Percentiles rank a stretch among this genome's conserved stretches.
Conservation (phyloP, 2,797 vertebrate genomes). For the Amazona finschi region DNA sequence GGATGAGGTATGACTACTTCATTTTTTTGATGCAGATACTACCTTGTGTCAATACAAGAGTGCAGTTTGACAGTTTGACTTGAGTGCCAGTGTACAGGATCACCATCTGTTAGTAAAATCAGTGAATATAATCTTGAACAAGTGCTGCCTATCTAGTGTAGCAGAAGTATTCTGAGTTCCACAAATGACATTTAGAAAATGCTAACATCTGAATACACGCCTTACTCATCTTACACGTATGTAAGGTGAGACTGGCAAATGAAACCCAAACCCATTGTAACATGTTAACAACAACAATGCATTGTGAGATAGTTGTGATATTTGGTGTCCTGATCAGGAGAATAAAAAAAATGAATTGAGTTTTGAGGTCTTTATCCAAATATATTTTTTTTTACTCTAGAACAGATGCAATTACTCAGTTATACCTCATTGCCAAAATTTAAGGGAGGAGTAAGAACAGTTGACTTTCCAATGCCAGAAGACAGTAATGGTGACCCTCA, state of each 20-base stretch:
- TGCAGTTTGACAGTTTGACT: not conserved
- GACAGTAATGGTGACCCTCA: not conserved
- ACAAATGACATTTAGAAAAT: not conserved
- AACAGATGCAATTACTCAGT: not conserved
- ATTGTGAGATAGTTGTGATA: not conserved
- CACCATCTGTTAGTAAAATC: not conserved
- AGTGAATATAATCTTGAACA: not conserved
- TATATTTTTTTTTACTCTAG: not conserved
- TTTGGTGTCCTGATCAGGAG: not conserved
- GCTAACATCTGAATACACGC: accelerated
- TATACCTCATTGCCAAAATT: not conserved
- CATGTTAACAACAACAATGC: not conserved
- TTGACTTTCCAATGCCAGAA: not conserved
- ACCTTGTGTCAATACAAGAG: not conserved
- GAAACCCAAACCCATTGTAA: not conserved
- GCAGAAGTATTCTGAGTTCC: not conserved
- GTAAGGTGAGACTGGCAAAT: not conserved
- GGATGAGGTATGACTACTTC: not conserved
- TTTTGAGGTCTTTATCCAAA: not conserved
- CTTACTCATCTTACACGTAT: not conserved
- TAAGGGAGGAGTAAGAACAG: not conserved
- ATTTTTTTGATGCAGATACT: not conserved
- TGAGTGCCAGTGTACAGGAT: not conserved
- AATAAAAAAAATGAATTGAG: not conserved
- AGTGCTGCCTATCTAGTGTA: not conserved